These are phyloP conservation scores for Dione vanillae DNA, from an alignment of 2,888 invertebrate species.

Conservation along the genomic window DNA sequence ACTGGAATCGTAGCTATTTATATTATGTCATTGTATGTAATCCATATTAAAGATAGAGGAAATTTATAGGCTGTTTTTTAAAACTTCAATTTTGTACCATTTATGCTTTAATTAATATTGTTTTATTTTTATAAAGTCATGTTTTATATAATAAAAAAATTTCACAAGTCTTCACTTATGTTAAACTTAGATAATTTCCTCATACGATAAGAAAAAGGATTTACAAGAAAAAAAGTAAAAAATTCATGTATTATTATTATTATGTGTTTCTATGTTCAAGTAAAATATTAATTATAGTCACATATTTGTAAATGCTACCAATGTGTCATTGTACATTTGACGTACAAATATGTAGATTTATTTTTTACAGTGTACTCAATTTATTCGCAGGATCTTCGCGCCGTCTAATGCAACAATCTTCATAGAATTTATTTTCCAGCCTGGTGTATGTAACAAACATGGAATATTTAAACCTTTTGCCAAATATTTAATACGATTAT, in stretches of 20 bases:
- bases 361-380: slow-evolving; percentile 25
- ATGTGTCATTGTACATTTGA: neutral
- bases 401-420: slow-evolving; percentile 46
- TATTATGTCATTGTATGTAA: neutral
- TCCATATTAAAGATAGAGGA: too few relatives aligned
- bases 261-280: neutral
- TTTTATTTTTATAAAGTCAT: too few relatives aligned
- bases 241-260: too few relatives aligned
- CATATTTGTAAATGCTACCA: neutral
- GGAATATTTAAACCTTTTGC: slow-evolving; percentile 26
- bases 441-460: slow-evolving; percentile 23
- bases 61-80: too few relatives aligned
- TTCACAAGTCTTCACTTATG: too few relatives aligned
- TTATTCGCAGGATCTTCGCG: slow-evolving; percentile 71
- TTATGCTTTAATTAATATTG: too few relatives aligned
- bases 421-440: slow-evolving; percentile 40
- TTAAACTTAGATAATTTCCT: too few relatives aligned
- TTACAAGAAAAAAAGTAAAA: too few relatives aligned
- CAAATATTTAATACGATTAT: slow-evolving; percentile 24
- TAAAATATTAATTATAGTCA: too few relatives aligned
- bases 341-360: neutral
- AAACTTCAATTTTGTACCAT: too few relatives aligned
- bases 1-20: slow-evolving; percentile 5
- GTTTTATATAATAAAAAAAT: too few relatives aligned
- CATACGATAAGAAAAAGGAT: too few relatives aligned